Percentiles rank a stretch among this genome's conserved stretches.
Conservation (phyloP, 2,888 invertebrate species). For the Philaethria dido region DNA sequence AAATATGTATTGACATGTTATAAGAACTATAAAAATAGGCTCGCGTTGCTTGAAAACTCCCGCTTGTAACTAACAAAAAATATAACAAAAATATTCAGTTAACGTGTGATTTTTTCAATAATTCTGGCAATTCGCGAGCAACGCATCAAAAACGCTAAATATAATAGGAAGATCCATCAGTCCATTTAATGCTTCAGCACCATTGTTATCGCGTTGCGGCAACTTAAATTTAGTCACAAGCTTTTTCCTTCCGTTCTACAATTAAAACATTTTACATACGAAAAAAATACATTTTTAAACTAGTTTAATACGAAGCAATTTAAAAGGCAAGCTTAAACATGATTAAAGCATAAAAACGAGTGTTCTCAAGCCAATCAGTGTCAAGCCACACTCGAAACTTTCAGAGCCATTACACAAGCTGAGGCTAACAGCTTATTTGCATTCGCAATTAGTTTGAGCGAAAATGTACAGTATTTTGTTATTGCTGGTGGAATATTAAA, state of each 20-base stretch:
- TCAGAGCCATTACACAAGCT: conserved; percentile 43
- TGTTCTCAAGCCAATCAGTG: conserved; percentile 41
- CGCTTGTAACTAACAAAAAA: no score
- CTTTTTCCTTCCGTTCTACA: not conserved
- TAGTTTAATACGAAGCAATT: conserved; percentile 16
- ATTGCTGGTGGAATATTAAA: conserved; percentile 28
- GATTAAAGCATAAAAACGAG: conserved; percentile 35
- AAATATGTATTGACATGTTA: no score
- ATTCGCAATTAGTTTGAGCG: conserved; percentile 44
- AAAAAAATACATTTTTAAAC: not conserved
- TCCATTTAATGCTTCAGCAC: no score
- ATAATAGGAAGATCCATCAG: no score
- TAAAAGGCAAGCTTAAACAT: conserved; percentile 30
- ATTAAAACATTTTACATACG: not conserved
- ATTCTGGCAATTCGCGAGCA: no score
- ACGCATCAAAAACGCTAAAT: no score
- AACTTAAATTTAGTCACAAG: not conserved
- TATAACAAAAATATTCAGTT: no score
- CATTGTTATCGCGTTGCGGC: no score
- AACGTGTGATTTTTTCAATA: no score
- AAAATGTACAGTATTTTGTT: conserved; percentile 35
- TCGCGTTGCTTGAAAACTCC: no score
- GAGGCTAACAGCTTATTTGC: conserved; percentile 45
- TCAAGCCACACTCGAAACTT: conserved; percentile 40
- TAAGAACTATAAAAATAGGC: no score